phyloP scores from a whole-genome alignment of 2,888 invertebrate genomes.

The Malachius bipustulatus region DNA sequence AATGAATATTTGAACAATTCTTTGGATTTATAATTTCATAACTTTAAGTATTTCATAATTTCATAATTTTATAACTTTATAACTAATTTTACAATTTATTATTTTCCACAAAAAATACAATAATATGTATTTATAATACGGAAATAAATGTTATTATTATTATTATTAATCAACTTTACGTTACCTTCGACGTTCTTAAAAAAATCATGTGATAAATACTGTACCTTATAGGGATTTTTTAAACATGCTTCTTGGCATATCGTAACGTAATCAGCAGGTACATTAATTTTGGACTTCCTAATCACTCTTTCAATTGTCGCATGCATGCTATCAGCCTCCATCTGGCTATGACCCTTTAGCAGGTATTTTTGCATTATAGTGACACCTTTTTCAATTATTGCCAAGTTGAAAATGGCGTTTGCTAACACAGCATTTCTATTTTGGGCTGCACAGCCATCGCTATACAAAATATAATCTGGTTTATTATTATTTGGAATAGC shows the following conservation, averaged over 20 bases:
- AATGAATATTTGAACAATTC: no score
- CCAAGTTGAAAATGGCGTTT: constrained; percentile 15
- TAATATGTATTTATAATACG: no score
- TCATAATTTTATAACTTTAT: no score
- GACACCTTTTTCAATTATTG: constrained; percentile 10
- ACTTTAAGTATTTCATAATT: no score
- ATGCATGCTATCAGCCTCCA: constrained; percentile 18
- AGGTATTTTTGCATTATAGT: constrained; percentile 15
- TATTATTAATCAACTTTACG: no score
- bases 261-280: constrained; percentile 17
- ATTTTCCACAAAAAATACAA: no score
- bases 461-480: constrained; percentile 4
- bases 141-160: no score
- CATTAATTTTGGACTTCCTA: constrained; percentile 14
- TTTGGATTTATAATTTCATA: no score
- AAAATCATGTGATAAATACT: constrained; percentile 13
- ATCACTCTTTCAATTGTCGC: constrained; percentile 15
- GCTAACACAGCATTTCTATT: constrained; percentile 11
- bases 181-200: no score
- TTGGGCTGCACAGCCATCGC: constrained; percentile 8
- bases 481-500: neutral
- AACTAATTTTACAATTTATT: no score
- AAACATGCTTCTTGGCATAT: constrained; percentile 14
- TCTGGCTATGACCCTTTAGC: constrained; percentile 18
- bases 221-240: constrained; percentile 16